Evolutionary conservation across 2,888 invertebrate species (phyloP).

Genomic region (Meliscaeva auricollis): DNA sequence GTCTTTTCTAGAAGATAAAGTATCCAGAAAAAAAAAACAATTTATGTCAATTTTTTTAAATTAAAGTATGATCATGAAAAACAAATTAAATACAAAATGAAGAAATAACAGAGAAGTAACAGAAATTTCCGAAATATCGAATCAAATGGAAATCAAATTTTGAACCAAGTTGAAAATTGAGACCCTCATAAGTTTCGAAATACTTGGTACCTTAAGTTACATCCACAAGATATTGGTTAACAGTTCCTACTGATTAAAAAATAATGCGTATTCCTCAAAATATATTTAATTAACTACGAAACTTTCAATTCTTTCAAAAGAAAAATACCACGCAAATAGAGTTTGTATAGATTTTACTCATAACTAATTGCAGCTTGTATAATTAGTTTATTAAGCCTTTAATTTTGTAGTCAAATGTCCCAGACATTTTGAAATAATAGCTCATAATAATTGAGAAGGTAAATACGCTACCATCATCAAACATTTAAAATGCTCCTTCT

Average conservation of each 20-base stretch:
- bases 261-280: too few species aligned
- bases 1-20: conserved; percentile 24
- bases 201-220: too few species aligned
- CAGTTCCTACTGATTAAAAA: too few species aligned
- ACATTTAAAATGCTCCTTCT: conserved; percentile 28
- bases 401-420: conserved; percentile 51
- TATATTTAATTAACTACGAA: not conserved
- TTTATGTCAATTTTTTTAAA: not conserved
- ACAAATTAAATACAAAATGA: not conserved
- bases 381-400: conserved; percentile 54
- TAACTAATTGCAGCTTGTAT: conserved; percentile 35
- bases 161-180: too few species aligned
- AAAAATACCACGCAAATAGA: not conserved
- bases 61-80: not conserved
- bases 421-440: conserved; percentile 72
- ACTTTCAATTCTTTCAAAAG: not conserved
- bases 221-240: too few species aligned
- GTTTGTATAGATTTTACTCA: not conserved
- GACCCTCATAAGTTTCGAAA: too few species aligned
- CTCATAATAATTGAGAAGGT: conserved; percentile 51
- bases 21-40: not conserved
- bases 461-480: conserved; percentile 51
- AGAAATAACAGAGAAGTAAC: too few species aligned
- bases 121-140: too few species aligned
- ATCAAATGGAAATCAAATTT: too few species aligned